Conservation (phyloP, 2,888 invertebrate species). For the Polymixis flavicincta region DNA sequence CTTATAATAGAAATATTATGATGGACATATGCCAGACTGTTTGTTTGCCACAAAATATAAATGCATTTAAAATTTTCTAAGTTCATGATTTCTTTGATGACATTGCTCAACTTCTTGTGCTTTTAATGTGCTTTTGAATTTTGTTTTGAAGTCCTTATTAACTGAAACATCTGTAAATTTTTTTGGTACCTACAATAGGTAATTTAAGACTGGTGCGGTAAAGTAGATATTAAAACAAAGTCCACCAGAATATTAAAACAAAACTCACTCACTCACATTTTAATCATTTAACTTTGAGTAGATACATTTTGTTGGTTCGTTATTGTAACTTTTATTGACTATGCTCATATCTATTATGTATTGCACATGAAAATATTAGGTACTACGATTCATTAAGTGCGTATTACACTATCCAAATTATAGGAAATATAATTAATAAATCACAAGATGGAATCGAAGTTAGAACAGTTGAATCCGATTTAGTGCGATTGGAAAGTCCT, state of each 20-base stretch:
- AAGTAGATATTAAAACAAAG: neutral
- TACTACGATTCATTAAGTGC: neutral
- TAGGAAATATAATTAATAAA: too few relatives aligned
- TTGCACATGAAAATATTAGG: slow-evolving; percentile 11
- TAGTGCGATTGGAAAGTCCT: too few relatives aligned
- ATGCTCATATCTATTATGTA: neutral
- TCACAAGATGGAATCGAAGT: too few relatives aligned
- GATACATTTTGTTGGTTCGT: neutral
- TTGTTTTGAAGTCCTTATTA: neutral
- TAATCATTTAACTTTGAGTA: neutral
- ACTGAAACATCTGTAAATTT: too few relatives aligned
- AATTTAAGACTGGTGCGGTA: neutral
- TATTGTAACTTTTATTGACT: neutral
- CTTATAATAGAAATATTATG: neutral
- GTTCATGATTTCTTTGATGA: too few relatives aligned
- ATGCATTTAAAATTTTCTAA: neutral
- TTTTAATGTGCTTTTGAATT: neutral
- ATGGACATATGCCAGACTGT: too few relatives aligned
- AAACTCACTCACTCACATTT: neutral
- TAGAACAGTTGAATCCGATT: too few relatives aligned
- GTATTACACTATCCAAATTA: too few relatives aligned
- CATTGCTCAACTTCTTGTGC: neutral
- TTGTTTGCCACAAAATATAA: neutral
- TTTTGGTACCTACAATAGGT: too few relatives aligned
- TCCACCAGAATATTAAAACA: neutral